A percentile compares a stretch with the other conserved stretches of the same genome.
Conservation (phyloP, 2,888 invertebrate species). For the Camponotus fellah region DNA sequence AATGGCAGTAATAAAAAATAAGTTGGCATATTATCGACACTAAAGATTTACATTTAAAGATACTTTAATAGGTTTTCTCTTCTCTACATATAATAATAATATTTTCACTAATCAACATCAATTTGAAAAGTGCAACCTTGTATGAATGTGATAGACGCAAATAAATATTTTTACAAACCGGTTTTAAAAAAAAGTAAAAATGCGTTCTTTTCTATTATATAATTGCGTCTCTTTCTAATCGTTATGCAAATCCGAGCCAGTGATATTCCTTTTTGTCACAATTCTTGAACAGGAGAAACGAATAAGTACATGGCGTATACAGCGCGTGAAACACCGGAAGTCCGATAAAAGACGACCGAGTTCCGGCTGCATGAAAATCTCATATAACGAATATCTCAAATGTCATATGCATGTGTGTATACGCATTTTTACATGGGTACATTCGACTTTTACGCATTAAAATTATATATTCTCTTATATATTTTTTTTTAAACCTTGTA, state of each 20-base stretch:
- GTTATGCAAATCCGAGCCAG: neutral
- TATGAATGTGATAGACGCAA: neutral
- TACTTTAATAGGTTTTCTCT: neutral
- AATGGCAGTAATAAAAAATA: neutral
- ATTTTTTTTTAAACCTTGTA: neutral
- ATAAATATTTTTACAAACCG: neutral
- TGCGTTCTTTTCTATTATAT: neutral
- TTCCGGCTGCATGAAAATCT: slow-evolving; percentile 42
- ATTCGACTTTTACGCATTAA: neutral
- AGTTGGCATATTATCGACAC: neutral
- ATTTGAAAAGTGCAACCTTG: slow-evolving; percentile 13
- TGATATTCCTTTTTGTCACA: neutral
- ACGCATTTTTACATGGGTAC: neutral
- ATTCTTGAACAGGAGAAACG: neutral
- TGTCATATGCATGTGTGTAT: neutral
- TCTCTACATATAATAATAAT: neutral
- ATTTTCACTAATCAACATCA: neutral
- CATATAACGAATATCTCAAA: slow-evolving; percentile 15
- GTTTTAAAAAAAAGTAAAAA: neutral
- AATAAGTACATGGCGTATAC: neutral
- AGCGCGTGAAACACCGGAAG: slow-evolving; percentile 52
- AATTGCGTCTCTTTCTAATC: neutral
- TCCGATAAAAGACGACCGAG: slow-evolving; percentile 41
- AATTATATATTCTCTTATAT: neutral
- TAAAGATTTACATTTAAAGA: neutral